Evolutionary conservation across 2,113 vertebrate genomes (phyloP), one percentile per base, ranked within the genome.

Genomic region (Hippocampus guttulatus): DNA sequence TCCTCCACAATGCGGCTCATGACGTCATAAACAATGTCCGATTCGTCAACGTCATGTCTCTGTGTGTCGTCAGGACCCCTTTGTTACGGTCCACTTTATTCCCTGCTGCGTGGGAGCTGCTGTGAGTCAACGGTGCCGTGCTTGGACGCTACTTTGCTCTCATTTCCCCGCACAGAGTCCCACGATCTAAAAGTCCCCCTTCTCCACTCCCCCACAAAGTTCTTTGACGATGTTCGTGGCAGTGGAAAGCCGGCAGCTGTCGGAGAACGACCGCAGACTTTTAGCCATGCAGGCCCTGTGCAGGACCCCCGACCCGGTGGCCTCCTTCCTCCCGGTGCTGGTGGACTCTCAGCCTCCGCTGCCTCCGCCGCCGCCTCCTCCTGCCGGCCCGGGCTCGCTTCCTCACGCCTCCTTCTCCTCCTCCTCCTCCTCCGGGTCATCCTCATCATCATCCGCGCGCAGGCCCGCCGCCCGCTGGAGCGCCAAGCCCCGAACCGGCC

Each of bases 241-340:
- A 2, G n/a, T 65, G 14, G 41, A 65, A 47, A 65, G 43, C 43
- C 43, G 43, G 38, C 64, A 45, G 43, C 41, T 47, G 43, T 47
- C 64, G 2, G 64, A 65, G 41, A 65, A 47, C 23, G 64, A 27
- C 14, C 64, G 64, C 41, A 25, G 64, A 23, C 2, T 45, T 27
- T 27, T 65, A 3, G 64, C 64, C 41, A 27, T 65, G 64, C 64
- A 65, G 64, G 43, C 43, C 41, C n/a, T 65, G 41, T 65, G 41
- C 64, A 27, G 64, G 64, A 65, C n/a, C 43, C 43, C 64, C 64
- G 64, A 47, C 41, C 64, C 41, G 43, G 12, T 47, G 43, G 40
- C 43, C 23, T 45, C 64, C 64, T 65, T 65, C 43, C 64, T 47
- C 7, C 64, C 64, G 64, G 64, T 65, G 64, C 11, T 23, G 7